These are phyloP conservation scores for Malacoraja senta DNA, from an alignment of 2,797 vertebrate species.

Conservation along the genomic window DNA sequence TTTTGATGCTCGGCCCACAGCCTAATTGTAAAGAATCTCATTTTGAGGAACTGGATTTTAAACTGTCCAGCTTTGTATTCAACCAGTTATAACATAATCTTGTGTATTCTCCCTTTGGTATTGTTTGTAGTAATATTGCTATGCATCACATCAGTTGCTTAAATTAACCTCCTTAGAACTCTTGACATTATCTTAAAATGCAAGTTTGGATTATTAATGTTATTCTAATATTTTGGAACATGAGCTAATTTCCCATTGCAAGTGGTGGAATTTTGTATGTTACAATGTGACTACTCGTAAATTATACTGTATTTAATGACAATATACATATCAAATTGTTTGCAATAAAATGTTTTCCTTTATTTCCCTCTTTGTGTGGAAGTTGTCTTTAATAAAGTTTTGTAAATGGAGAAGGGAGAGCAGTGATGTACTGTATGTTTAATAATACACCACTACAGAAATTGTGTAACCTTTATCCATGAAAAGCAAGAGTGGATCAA, in stretches of 20 bases:
- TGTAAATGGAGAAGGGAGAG: neutral
- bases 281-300: neutral
- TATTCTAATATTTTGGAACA: too few species aligned
- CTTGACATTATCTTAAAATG: too few species aligned
- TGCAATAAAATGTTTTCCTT: neutral
- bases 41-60: neutral
- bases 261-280: neutral
- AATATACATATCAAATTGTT: neutral
- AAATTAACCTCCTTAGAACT: neutral
- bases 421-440: too few species aligned
- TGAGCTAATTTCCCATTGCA: too few species aligned
- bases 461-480: neutral
- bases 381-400: neutral
- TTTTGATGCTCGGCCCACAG: too few species aligned
- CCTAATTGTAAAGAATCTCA: neutral
- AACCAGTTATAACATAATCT: neutral
- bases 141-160: neutral
- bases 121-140: neutral
- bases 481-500: too few species aligned
- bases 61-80: neutral
- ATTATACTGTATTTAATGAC: neutral
- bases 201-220: too few species aligned
- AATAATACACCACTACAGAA: neutral
- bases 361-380: neutral
- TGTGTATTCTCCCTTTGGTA: neutral